These are phyloP conservation scores for Zaprionus gabonicus DNA, from an alignment of 1,140 invertebrate genomes.

Conservation along the genomic window DNA sequence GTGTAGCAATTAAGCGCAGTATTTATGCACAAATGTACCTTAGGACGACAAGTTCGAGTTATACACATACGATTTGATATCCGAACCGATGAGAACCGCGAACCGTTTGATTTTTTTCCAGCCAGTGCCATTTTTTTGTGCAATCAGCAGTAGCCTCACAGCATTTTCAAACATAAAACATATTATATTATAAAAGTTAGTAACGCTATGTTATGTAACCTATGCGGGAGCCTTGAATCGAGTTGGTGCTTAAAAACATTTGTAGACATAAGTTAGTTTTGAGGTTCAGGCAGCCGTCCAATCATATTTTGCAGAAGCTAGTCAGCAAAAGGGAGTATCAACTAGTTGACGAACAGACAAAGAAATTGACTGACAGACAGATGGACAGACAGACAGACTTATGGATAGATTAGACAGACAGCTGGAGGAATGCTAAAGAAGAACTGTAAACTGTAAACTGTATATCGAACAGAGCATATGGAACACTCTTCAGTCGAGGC, in stretches of 20 bases:
- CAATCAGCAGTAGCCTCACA: conserved; percentile 33
- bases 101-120: conserved; percentile 79
- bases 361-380: not conserved
- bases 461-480: conserved; percentile 9
- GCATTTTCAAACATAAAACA: conserved; percentile 34
- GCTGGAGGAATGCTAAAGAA: conserved; percentile 56
- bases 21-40: conserved; percentile 83
- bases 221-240: conserved; percentile 72
- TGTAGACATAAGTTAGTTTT: conserved; percentile 52
- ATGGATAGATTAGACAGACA: conserved; percentile 23
- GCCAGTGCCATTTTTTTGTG: conserved; percentile 71
- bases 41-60: conserved; percentile 53
- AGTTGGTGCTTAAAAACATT: conserved; percentile 69
- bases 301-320: conserved; percentile 68
- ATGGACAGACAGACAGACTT: conserved; percentile 4
- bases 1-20: conserved; percentile 60
- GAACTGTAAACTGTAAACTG: conserved; percentile 11
- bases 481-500: not conserved
- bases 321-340: conserved; percentile 57
- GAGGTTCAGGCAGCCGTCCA: conserved; percentile 67
- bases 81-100: conserved; percentile 13
- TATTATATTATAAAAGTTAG: conserved; percentile 10
- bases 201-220: conserved; percentile 4
- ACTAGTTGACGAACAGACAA: conserved; percentile 18
- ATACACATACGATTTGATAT: conserved; percentile 35